These are phyloP conservation scores for Carabus problematicus DNA, from an alignment of 2,888 invertebrate genomes.

Conservation along the genomic window DNA sequence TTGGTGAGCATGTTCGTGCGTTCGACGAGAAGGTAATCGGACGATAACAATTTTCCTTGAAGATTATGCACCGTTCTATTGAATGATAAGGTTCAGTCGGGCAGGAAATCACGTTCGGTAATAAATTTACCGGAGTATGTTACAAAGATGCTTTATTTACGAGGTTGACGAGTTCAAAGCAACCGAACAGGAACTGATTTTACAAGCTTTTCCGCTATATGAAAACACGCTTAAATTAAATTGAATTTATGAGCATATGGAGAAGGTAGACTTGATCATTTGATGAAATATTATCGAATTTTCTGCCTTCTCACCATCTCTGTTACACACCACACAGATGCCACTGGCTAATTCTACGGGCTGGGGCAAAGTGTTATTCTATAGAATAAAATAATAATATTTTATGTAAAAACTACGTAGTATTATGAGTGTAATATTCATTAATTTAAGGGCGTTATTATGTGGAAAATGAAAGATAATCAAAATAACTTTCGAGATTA, in stretches of 20 bases:
- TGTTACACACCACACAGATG: no score
- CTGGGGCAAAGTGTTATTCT: no score
- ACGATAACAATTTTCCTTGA: no score
- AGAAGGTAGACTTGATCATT: not conserved
- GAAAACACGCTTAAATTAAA: constrained; percentile 31
- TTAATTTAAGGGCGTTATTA: no score
- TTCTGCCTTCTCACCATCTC: not conserved
- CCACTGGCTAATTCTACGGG: no score
- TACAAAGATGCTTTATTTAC: constrained; percentile 39
- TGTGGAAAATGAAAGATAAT: no score
- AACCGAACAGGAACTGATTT: constrained; percentile 33
- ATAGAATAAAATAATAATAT: no score
- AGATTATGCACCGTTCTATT: constrained; percentile 16
- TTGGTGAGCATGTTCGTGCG: no score
- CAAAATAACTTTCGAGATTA: no score
- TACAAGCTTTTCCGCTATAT: constrained; percentile 35
- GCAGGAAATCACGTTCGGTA: constrained; percentile 36
- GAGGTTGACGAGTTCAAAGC: constrained; percentile 24
- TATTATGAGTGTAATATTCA: no score
- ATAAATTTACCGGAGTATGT: constrained; percentile 37
- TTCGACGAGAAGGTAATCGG: no score
- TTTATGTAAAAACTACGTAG: no score
- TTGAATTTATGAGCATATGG: constrained; percentile 9
- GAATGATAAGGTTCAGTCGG: constrained; percentile 33
- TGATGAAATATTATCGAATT: not conserved